Conservation (phyloP, 2,888 invertebrate genomes). For the Glyphotaelius pellucidus region DNA sequence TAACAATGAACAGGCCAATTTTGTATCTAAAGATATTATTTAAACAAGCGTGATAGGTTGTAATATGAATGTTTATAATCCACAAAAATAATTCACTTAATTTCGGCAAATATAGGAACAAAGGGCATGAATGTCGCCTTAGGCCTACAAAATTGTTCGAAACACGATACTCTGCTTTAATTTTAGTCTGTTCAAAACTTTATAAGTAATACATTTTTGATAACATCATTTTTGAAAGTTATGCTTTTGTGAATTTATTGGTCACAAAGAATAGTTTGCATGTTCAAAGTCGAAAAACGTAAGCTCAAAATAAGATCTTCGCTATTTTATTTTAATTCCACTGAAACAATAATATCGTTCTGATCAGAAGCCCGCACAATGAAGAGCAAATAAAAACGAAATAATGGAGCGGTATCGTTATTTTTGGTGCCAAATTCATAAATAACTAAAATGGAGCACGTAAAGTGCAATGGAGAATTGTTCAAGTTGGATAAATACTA, state of each 20-base stretch:
- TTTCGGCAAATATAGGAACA: background rate
- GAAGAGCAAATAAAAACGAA: background rate
- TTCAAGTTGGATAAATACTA: background rate
- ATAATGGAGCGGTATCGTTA: background rate
- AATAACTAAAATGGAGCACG: constrained; percentile 17
- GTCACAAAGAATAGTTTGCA: background rate
- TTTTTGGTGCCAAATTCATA: background rate
- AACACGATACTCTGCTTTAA: background rate
- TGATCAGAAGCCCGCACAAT: background rate
- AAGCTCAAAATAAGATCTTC: background rate
- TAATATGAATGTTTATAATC: background rate
- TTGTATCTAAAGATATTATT: background rate
- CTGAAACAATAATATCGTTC: background rate
- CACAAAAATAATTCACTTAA: background rate
- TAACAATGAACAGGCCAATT: background rate
- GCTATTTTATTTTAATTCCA: background rate
- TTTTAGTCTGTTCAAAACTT: background rate
- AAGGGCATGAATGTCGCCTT: background rate
- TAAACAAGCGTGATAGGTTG: background rate
- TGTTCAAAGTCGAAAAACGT: background rate
- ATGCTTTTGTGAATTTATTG: background rate
- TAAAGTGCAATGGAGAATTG: background rate
- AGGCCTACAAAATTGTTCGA: background rate
- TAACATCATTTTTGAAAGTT: background rate
- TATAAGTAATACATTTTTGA: background rate